These are phyloP conservation scores for Chymomyza costata DNA, from an alignment of 1,140 invertebrate genomes.

Conservation along the genomic window DNA sequence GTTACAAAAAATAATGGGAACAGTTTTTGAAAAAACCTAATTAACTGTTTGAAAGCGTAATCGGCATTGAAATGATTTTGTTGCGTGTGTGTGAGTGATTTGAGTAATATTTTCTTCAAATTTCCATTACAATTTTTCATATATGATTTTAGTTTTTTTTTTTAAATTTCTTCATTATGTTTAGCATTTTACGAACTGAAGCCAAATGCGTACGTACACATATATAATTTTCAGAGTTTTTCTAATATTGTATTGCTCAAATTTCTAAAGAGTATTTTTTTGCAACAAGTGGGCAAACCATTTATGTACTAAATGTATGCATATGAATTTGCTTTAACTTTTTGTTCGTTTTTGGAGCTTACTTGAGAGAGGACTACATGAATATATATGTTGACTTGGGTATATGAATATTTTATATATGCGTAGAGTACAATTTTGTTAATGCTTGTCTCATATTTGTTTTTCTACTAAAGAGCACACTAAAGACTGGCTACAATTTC, in stretches of 20 bases:
- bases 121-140: no score
- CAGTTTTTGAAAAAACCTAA: no score
- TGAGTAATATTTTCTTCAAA: conserved; percentile 9
- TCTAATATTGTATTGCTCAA: conserved; percentile 2
- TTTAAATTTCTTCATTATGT: no score
- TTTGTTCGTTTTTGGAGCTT: no score
- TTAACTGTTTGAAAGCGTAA: conserved; percentile 46
- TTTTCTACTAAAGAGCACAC: conserved; percentile 29
- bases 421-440: conserved; percentile 35
- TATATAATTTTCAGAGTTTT: no score
- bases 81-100: not conserved
- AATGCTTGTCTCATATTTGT: conserved; percentile 6
- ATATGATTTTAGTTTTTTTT: no score
- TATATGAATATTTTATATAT: conserved; percentile 27
- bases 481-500: conserved; percentile 35
- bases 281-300: no score
- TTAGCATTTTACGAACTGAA: conserved; percentile 3
- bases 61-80: conserved; percentile 16
- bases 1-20: not conserved
- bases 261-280: no score
- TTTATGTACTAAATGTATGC: no score
- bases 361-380: conserved; percentile 35
- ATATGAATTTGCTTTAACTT: no score
- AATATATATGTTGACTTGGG: conserved; percentile 19
- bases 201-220: conserved; percentile 22